Conservation (phyloP, 1,140 invertebrate species). For the Anthonomus grandis region DNA sequence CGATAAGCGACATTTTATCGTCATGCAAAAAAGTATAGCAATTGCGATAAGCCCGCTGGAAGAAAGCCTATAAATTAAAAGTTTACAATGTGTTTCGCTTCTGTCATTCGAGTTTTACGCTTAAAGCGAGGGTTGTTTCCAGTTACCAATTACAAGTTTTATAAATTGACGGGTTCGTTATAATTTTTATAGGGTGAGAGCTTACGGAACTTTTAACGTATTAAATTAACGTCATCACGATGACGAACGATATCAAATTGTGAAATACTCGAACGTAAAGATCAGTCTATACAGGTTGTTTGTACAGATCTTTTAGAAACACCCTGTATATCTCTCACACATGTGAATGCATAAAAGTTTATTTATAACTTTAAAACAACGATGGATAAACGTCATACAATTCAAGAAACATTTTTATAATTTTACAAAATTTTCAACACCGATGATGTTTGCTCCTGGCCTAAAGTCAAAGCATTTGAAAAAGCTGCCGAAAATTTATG, state of each 20-base stretch:
- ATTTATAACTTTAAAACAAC: too few relatives aligned
- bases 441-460: conserved; percentile 1
- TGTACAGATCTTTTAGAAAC: too few relatives aligned
- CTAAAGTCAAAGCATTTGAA: not conserved
- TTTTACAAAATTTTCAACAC: too few relatives aligned
- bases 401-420: too few relatives aligned
- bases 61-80: conserved; percentile 43
- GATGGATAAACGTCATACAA: too few relatives aligned
- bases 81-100: conserved; percentile 46
- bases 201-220: too few relatives aligned
- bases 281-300: too few relatives aligned
- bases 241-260: too few relatives aligned
- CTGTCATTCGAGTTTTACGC: conserved; percentile 45
- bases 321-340: too few relatives aligned
- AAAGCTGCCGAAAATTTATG: conserved; percentile 7
- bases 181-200: conserved; percentile 4
- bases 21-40: conserved; percentile 24
- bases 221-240: too few relatives aligned
- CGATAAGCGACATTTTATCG: conserved; percentile 17
- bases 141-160: conserved; percentile 37
- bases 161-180: conserved; percentile 32
- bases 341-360: too few relatives aligned
- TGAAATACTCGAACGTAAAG: too few relatives aligned
- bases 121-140: conserved; percentile 29
- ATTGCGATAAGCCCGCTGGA: conserved; percentile 28